Evolutionary conservation across 2,113 vertebrate genomes (phyloP).

Genomic region (human): GRCh38 chr3:116600501-116601000

Average conservation of each 20-base stretch:
- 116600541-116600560: neutral
- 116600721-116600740: neutral
- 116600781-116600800: neutral
- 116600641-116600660: neutral
- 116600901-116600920: constrained; percentile 10
- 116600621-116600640: neutral
- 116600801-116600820: neutral
- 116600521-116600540: neutral
- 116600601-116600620: neutral
- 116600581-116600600: neutral
- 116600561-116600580: neutral
- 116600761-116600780: neutral
- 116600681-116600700: neutral
- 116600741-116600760: neutral
- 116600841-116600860: neutral
- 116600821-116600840: neutral
- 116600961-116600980: constrained; percentile 2
- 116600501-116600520: neutral
- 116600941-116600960: neutral
- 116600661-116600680: neutral
- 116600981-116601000: neutral
- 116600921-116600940: neutral
- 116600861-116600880: neutral
- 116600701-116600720: neutral
- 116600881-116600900: neutral